phyloP scores from a whole-genome alignment of 2,797 vertebrate genomes.

The Syncerus caffer region DNA sequence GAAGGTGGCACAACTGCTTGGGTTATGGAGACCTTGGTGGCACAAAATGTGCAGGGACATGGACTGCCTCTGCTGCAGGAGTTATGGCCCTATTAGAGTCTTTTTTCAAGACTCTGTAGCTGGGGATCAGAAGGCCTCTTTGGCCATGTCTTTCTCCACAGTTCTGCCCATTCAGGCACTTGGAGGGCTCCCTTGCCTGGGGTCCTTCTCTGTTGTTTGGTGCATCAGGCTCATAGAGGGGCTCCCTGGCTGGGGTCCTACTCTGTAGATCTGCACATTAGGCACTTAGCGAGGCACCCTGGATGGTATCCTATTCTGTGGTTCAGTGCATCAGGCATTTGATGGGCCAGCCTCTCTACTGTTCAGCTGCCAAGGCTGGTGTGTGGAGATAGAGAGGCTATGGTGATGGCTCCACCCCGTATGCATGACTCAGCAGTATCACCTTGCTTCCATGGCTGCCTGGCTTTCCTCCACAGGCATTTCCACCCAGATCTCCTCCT shows the following conservation, averaged over 20 bases:
- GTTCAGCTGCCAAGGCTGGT: not conserved
- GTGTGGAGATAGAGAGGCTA: not conserved
- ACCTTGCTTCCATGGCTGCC: not conserved
- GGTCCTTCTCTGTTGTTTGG: not conserved
- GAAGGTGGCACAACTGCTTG: not conserved
- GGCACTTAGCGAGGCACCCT: not conserved
- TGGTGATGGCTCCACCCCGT: not conserved
- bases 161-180: not conserved
- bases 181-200: not conserved
- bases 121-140: not conserved
- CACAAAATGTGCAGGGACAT: not conserved
- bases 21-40: not conserved
- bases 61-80: not conserved
- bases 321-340: fast-evolving
- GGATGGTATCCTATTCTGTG: not conserved
- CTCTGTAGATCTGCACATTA: not conserved
- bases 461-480: not conserved
- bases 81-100: not conserved
- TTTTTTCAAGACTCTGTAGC: not conserved
- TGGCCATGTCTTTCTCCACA: not conserved
- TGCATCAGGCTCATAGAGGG: not conserved
- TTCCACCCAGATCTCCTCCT: fast-evolving
- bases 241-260: not conserved
- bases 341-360: not conserved
- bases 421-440: not conserved